Evolutionary conservation across 2,888 invertebrate genomes (phyloP).

Genomic region (Brachypalpus laphriformis): DNA sequence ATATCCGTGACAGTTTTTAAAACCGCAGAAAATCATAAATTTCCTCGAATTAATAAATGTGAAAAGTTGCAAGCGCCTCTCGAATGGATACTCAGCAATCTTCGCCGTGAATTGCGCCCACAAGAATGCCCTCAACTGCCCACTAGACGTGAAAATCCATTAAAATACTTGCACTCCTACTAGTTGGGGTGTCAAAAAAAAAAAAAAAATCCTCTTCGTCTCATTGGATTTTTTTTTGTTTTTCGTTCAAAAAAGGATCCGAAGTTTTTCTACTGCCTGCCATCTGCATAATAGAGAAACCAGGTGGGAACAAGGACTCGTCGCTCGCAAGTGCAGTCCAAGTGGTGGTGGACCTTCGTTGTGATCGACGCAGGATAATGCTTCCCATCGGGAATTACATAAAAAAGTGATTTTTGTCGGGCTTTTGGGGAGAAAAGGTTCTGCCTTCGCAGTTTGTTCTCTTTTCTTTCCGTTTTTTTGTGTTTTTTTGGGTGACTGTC

Average conservation of each 20-base stretch:
- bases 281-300: conserved; percentile 22
- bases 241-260: conserved; percentile 68
- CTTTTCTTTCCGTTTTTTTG: conserved; percentile 25
- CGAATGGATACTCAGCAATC: conserved; percentile 14
- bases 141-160: conserved; percentile 8
- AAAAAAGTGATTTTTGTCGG: conserved; percentile 65
- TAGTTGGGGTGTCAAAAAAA: conserved; percentile 67
- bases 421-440: conserved; percentile 51
- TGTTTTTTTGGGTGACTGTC: conserved; percentile 48
- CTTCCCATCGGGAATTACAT: conserved; percentile 52
- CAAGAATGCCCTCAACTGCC: neutral
- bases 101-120: conserved; percentile 19
- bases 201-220: conserved; percentile 34
- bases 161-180: conserved; percentile 35
- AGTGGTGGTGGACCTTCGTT: conserved; percentile 25
- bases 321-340: conserved; percentile 31
- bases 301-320: conserved; percentile 16
- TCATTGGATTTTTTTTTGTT: conserved; percentile 64
- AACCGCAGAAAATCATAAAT: conserved; percentile 70
- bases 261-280: conserved; percentile 36
- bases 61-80: conserved; percentile 43
- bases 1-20: conserved; percentile 71
- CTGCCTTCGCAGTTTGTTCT: conserved; percentile 55
- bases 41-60: conserved; percentile 60
- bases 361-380: conserved; percentile 58